Conservation (phyloP, 2,113 vertebrate species). For the Chlamydotis undulata region DNA sequence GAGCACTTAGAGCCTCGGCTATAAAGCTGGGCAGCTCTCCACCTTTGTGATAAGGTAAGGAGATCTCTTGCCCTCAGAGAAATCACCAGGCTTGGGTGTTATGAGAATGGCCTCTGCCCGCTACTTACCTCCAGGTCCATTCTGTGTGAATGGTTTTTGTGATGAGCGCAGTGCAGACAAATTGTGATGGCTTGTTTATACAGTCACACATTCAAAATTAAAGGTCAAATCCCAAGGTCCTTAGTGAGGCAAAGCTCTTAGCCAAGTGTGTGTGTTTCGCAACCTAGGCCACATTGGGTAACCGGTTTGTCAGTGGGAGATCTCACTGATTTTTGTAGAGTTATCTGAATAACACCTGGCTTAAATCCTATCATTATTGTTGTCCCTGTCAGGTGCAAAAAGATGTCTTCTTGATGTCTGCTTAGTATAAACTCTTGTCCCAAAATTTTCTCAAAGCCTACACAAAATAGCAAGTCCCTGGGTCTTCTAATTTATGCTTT, state of each 20-base stretch:
- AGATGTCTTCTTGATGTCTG: neutral
- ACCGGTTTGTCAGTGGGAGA: neutral
- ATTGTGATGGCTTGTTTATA: neutral
- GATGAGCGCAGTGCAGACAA: neutral
- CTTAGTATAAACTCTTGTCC: neutral
- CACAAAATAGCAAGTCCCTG: neutral
- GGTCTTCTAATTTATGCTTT: neutral
- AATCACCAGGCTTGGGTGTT: neutral
- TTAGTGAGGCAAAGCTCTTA: neutral
- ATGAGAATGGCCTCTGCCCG: neutral
- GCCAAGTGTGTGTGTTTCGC: neutral
- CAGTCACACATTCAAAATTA: neutral
- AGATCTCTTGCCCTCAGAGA: neutral
- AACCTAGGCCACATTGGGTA: neutral
- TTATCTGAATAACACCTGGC: neutral
- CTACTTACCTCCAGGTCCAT: neutral
- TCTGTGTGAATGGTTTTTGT: neutral
- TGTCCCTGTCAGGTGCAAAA: neutral
- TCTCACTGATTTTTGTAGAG: neutral
- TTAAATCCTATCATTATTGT: neutral
- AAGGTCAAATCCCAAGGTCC: conserved; percentile 5
- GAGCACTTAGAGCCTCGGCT: neutral
- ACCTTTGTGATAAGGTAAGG: neutral
- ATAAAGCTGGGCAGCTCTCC: neutral
- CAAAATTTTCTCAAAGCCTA: neutral